Evolutionary conservation across 1,140 invertebrate genomes (phyloP).

Genomic region (Acromyrmex heyeri): DNA sequence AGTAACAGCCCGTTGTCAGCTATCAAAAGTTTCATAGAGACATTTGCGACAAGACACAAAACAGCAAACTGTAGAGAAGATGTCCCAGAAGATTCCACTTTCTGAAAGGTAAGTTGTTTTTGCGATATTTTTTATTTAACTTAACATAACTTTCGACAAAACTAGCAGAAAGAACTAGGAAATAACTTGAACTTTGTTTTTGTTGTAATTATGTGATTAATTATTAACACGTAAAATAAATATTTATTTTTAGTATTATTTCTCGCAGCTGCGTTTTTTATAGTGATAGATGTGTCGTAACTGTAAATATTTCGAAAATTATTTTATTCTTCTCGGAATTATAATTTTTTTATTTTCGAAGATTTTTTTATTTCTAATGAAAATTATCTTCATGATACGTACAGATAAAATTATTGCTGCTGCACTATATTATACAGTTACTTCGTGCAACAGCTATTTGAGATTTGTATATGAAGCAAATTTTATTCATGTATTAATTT

Average conservation of each 20-base stretch:
- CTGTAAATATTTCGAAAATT: background rate
- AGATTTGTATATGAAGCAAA: background rate
- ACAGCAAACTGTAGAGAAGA: constrained; percentile 10
- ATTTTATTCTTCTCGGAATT: background rate
- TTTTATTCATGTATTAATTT: background rate
- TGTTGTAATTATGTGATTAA: background rate
- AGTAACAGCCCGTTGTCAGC: constrained; percentile 24
- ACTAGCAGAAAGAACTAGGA: background rate
- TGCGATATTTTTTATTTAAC: background rate
- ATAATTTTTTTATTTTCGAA: background rate
- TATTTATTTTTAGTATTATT: background rate
- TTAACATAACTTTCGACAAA: background rate
- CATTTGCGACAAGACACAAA: constrained; percentile 17
- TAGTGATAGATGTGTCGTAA: background rate
- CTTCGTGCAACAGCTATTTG: background rate
- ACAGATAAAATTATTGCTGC: background rate
- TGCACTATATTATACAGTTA: background rate
- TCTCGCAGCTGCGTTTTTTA: background rate
- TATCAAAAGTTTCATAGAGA: constrained; percentile 47
- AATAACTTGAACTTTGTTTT: background rate
- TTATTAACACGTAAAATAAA: background rate
- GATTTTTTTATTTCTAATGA: background rate
- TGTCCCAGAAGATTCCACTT: constrained; percentile 21
- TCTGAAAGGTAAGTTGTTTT: constrained; percentile 1
- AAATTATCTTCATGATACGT: background rate